A percentile compares a stretch with the other conserved stretches of the same genome.
Evolutionary conservation across 2,113 vertebrate genomes (phyloP).

Genomic region (Ardeotis arabs): DNA sequence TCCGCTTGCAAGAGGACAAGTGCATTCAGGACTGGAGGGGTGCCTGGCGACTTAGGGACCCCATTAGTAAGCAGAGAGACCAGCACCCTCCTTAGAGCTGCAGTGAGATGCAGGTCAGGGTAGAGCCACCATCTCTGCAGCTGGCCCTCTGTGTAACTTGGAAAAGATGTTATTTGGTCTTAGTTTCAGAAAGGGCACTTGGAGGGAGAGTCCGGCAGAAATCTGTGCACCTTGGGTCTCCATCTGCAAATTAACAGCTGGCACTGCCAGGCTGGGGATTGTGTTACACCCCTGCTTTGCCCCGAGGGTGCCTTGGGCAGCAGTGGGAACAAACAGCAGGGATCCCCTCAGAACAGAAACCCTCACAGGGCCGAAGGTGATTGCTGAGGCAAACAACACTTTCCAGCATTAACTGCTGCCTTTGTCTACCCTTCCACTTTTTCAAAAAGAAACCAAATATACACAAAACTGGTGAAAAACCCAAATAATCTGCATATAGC

Average conservation of each 20-base stretch:
- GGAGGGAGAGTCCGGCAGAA: background rate
- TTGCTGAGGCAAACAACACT: background rate
- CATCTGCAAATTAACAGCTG: background rate
- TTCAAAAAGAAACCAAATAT: background rate
- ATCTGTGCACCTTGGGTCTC: background rate
- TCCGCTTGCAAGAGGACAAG: background rate
- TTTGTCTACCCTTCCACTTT: background rate
- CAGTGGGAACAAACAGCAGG: background rate
- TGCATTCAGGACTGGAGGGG: background rate
- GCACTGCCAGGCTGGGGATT: background rate
- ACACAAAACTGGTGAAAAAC: background rate
- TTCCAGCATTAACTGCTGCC: background rate
- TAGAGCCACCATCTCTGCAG: background rate
- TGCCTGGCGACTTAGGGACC: background rate
- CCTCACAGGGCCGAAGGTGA: rapidly evolving
- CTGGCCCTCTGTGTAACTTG: background rate
- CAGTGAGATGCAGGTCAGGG: background rate
- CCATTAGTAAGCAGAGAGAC: background rate
- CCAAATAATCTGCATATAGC: background rate
- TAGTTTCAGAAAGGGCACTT: background rate
- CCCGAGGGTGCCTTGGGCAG: background rate
- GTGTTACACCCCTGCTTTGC: background rate
- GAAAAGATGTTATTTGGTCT: background rate
- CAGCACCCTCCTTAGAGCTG: background rate
- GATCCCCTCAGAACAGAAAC: background rate